phyloP scores from a whole-genome alignment of 2,888 invertebrate genomes.

The Mythimna pallens region DNA sequence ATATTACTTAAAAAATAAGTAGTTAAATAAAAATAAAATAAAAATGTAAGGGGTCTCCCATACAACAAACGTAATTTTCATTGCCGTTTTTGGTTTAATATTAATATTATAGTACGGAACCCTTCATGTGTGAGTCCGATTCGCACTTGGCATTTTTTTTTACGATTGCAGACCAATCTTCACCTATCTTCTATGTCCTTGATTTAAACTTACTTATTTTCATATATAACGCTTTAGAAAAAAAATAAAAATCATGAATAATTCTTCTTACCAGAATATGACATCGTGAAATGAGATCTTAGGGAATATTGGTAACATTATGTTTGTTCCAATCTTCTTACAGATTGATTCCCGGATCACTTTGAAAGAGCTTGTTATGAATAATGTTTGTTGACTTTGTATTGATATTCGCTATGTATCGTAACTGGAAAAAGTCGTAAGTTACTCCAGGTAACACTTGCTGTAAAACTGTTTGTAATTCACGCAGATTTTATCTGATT shows the following conservation, averaged over 20 bases:
- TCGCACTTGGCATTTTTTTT: no score
- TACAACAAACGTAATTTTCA: no score
- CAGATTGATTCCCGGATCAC: constrained; percentile 45
- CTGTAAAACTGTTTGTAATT: not conserved
- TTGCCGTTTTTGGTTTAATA: no score
- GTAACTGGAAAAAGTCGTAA: no score
- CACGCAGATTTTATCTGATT: not conserved
- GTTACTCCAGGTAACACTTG: not conserved
- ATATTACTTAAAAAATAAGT: no score
- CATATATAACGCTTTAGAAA: not conserved
- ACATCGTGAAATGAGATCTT: constrained; percentile 5
- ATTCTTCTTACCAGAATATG: constrained; percentile 7
- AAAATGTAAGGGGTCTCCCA: no score
- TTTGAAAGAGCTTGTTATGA: constrained; percentile 35
- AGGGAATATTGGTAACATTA: constrained; percentile 52
- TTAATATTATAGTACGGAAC: no score
- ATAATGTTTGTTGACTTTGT: constrained; percentile 26
- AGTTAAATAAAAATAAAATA: no score
- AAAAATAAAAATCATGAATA: constrained; percentile 6
- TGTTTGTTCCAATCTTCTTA: constrained; percentile 51
- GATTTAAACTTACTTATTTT: not conserved
- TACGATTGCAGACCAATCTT: no score
- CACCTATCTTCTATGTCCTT: no score
- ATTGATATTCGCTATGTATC: constrained; percentile 8
- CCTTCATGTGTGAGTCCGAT: no score